These are phyloP conservation scores for Dromaius novaehollandiae DNA, from an alignment of 2,113 vertebrate genomes.

Conservation along the genomic window DNA sequence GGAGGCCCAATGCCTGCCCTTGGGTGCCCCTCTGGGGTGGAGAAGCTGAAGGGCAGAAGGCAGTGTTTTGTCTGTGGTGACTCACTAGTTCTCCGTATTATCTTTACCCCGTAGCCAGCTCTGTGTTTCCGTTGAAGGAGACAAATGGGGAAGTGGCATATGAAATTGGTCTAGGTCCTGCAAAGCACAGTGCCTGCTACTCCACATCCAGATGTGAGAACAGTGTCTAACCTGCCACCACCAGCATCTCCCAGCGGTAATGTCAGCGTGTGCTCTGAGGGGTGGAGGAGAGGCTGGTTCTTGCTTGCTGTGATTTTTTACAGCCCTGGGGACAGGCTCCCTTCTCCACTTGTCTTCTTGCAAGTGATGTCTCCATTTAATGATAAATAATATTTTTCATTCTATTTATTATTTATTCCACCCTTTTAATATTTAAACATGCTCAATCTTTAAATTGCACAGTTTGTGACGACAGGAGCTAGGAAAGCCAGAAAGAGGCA, in stretches of 20 bases:
- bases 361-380: not conserved
- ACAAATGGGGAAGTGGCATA: not conserved
- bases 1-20: not conserved
- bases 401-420: constrained; percentile 32
- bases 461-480: not conserved
- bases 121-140: not conserved
- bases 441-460: not conserved
- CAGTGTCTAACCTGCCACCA: not conserved
- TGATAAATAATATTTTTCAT: constrained; percentile 4
- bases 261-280: not conserved
- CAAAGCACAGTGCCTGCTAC: not conserved
- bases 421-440: not conserved
- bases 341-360: not conserved
- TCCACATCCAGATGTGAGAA: not conserved
- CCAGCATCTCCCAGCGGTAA: not conserved
- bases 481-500: not conserved
- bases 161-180: not conserved
- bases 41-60: not conserved
- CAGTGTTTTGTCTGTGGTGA: not conserved
- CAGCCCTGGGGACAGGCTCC: not conserved
- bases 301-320: not conserved
- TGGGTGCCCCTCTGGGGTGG: not conserved
- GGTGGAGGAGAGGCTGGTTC: not conserved
- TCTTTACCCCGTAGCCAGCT: not conserved
- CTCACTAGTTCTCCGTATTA: no score